Evolutionary conservation across 2,113 vertebrate species (phyloP).

Genomic region (Macquaria ambigua): DNA sequence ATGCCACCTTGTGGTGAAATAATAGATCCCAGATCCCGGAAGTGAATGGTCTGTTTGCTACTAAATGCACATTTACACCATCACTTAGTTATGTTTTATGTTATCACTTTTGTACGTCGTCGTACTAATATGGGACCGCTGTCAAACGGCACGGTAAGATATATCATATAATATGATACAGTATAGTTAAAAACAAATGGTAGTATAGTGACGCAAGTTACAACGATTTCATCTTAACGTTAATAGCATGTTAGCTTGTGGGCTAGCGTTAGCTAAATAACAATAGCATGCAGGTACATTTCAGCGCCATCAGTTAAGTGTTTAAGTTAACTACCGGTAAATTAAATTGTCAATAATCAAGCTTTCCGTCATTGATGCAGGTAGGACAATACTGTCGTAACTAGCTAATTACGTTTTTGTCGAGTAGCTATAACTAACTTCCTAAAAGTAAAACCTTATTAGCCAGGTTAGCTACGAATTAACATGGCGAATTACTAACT

Average conservation of each 20-base stretch:
- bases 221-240: background rate
- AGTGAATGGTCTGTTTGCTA: constrained; percentile 20
- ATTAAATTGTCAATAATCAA: background rate
- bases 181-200: background rate
- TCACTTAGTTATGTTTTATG: background rate
- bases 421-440: fast-evolving
- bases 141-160: constrained; percentile 65
- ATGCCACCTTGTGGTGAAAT: constrained; percentile 56
- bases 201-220: background rate
- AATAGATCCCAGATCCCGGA: constrained; percentile 49
- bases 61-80: background rate
- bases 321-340: background rate
- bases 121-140: constrained; percentile 43
- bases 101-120: background rate
- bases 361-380: background rate
- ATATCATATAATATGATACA: background rate
- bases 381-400: background rate
- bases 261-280: constrained; percentile 37
- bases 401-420: background rate
- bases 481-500: no score
- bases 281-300: background rate
- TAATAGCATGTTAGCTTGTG: constrained; percentile 41
- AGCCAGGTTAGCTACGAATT: background rate
- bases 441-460: background rate
- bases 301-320: background rate